Percentiles rank a stretch among this genome's conserved stretches.
Evolutionary conservation across 2,888 invertebrate species (phyloP).

Genomic region (Cephonodes hylas): DNA sequence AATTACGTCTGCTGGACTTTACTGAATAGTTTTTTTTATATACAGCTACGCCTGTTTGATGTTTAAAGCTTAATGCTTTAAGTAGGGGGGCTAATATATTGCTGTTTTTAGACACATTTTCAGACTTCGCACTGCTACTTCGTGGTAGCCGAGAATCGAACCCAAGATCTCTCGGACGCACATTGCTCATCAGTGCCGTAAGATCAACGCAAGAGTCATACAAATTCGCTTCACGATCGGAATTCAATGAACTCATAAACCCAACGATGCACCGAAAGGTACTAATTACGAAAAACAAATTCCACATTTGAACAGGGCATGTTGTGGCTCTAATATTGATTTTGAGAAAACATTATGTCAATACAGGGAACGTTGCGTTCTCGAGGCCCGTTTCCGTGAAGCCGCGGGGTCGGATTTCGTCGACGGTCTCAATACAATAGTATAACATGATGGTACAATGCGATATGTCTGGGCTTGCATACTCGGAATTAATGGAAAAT

Average conservation of each 20-base stretch:
- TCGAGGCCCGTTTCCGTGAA: conserved; percentile 62
- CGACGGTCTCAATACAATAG: conserved; percentile 48
- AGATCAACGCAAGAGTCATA: too few species aligned
- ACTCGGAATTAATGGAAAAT: not conserved
- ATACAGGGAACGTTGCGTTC: conserved; percentile 50
- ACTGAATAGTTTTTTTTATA: not conserved
- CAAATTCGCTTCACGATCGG: too few species aligned
- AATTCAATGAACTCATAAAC: too few species aligned
- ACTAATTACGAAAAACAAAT: not conserved
- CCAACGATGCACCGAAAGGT: not conserved
- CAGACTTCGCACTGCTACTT: too few species aligned
- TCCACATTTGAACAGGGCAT: not conserved
- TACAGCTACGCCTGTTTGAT: too few species aligned
- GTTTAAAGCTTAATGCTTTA: too few species aligned
- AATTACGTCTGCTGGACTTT: not conserved
- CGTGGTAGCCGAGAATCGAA: too few species aligned
- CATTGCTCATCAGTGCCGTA: too few species aligned
- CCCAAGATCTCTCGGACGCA: too few species aligned
- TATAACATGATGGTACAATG: conserved; percentile 28
- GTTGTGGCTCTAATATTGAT: conserved; percentile 36
- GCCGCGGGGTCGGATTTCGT: conserved; percentile 55
- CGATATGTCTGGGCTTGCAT: conserved; percentile 5
- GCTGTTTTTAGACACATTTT: too few species aligned
- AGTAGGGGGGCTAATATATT: too few species aligned
- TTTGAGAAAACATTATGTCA: conserved; percentile 66